Conservation (phyloP, 2,113 vertebrate genomes). For the Uria aalge region DNA sequence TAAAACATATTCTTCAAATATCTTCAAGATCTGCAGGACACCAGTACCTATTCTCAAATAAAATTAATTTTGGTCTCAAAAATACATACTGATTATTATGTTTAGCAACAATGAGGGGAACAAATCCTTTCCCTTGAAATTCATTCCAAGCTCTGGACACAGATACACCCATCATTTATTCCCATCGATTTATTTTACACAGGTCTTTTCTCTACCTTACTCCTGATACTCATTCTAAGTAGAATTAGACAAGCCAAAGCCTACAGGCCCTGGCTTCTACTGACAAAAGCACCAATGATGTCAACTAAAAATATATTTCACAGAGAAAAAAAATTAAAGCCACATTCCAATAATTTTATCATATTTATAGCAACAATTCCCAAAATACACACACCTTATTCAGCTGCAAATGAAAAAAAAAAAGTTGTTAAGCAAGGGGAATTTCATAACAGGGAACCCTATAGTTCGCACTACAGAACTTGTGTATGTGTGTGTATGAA, state of each 20-base stretch:
- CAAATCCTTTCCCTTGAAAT: not conserved
- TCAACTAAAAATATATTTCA: not conserved
- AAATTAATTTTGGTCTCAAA: not conserved
- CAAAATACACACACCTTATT: constrained; percentile 31
- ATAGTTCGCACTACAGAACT: not conserved
- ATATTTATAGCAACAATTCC: constrained; percentile 31
- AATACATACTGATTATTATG: not conserved
- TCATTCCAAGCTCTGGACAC: not conserved
- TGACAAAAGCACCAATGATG: not conserved
- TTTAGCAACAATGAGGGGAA: not conserved
- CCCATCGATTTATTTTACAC: not conserved
- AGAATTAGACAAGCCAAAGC: not conserved
- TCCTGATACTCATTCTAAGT: not conserved
- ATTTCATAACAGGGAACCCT: not conserved
- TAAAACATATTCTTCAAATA: not conserved
- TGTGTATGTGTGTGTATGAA: not conserved
- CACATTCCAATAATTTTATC: not conserved
- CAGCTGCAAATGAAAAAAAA: not conserved
- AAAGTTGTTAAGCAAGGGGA: not conserved
- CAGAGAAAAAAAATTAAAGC: not conserved
- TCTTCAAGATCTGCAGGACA: not conserved
- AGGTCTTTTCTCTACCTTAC: not conserved
- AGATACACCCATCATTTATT: not conserved
- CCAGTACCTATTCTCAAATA: not conserved
- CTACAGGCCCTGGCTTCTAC: not conserved